phyloP scores from a whole-genome alignment of 2,113 vertebrate species.

The Chrysochloris asiatica region DNA sequence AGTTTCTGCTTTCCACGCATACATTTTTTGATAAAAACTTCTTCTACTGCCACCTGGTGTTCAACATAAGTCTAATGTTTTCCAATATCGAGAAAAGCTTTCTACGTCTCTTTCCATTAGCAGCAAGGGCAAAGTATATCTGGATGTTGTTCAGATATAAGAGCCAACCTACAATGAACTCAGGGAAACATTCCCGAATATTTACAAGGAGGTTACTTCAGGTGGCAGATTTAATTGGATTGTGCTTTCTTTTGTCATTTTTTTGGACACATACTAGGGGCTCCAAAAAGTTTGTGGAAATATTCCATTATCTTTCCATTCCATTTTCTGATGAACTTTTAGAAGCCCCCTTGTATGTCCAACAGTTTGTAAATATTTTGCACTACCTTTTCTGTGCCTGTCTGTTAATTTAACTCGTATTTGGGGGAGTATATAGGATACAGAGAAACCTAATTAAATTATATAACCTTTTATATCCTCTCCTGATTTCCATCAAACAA shows the following conservation, averaged over 20 bases:
- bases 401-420: not conserved
- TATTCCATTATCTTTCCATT: no score
- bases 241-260: not conserved
- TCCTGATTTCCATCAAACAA: not conserved
- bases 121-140: not conserved
- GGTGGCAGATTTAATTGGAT: not conserved
- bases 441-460: not conserved
- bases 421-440: not conserved
- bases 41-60: conserved; percentile 68
- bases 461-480: not conserved
- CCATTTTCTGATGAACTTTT: no score
- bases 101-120: not conserved
- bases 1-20: not conserved
- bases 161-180: not conserved
- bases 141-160: not conserved
- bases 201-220: not conserved
- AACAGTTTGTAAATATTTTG: not conserved
- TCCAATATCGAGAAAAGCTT: not conserved
- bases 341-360: not conserved
- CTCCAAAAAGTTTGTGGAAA: no score
- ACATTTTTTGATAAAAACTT: not conserved
- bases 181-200: not conserved
- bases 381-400: not conserved
- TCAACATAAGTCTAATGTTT: not conserved
- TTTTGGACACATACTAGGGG: not conserved